Conservation (phyloP, 2,797 vertebrate species). For the Darevskia mixta region DNA sequence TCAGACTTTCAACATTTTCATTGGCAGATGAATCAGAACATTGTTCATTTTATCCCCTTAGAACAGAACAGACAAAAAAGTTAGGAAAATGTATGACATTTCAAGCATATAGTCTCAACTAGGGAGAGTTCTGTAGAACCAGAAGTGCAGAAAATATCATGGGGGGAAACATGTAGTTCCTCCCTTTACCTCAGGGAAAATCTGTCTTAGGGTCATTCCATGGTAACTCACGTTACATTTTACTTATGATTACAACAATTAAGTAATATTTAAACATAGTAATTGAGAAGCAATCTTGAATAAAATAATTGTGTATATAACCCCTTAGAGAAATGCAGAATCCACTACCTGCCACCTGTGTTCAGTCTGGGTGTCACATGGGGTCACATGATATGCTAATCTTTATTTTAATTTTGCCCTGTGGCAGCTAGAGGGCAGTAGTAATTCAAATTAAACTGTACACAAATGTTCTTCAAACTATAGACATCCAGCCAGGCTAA, state of each 20-base stretch:
- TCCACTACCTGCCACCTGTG: not conserved
- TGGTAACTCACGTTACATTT: too few species aligned
- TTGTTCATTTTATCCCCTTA: slow-evolving; percentile 5
- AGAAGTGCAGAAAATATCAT: not conserved
- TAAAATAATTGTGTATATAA: too few species aligned
- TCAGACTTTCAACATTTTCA: slow-evolving; percentile 13
- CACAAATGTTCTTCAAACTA: not conserved
- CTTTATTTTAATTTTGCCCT: slow-evolving; percentile 19
- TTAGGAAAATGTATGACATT: not conserved
- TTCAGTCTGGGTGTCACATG: not conserved
- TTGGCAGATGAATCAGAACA: not conserved
- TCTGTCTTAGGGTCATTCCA: too few species aligned
- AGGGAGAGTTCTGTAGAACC: not conserved
- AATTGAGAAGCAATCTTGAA: too few species aligned
- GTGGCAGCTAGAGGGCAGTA: slow-evolving; percentile 51
- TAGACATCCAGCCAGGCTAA: slow-evolving; percentile 22
- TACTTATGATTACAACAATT: too few species aligned
- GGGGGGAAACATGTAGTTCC: too few species aligned
- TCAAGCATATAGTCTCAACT: not conserved
- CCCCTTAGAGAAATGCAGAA: not conserved
- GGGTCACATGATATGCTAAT: not conserved
- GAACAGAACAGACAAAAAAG: not conserved
- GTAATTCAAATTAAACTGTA: slow-evolving; percentile 27
- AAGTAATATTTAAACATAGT: too few species aligned
- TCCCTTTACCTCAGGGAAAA: not conserved